Evolutionary conservation across 1,140 invertebrate genomes (phyloP).

Genomic region (Doryteuthis pealeii): DNA sequence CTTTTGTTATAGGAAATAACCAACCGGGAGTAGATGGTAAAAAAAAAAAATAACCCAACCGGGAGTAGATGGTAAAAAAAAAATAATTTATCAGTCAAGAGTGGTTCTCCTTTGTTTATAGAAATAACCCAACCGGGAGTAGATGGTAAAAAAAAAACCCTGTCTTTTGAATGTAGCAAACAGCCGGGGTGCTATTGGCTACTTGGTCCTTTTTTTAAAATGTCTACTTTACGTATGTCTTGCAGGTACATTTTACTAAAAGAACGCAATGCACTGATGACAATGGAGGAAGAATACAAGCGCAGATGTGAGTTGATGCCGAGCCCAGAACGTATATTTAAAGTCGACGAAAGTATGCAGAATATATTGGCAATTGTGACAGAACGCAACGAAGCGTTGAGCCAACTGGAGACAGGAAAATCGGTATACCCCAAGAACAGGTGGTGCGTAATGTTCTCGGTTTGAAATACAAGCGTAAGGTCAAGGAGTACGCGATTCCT

Average conservation of each 20-base stretch:
- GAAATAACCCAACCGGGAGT: too few species aligned
- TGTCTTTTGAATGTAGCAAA: background rate
- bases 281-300: slow-evolving; percentile 87
- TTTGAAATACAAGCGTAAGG: slow-evolving; percentile 22
- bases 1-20: too few species aligned
- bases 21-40: too few species aligned
- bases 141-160: background rate
- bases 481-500: slow-evolving; percentile 39
- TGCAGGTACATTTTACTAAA: slow-evolving; percentile 87
- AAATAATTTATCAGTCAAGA: too few species aligned
- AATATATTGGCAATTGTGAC: slow-evolving; percentile 89
- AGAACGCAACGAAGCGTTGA: slow-evolving; percentile 90
- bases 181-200: background rate
- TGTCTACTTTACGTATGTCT: slow-evolving; percentile 12
- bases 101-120: too few species aligned
- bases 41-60: too few species aligned
- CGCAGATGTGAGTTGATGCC: slow-evolving; percentile 76
- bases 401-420: slow-evolving; percentile 82
- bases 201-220: background rate
- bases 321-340: slow-evolving; percentile 92
- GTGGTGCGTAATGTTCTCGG: slow-evolving; percentile 39
- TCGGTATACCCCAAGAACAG: slow-evolving; percentile 25
- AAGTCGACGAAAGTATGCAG: slow-evolving; percentile 92
- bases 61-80: too few species aligned
- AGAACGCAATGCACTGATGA: slow-evolving; percentile 95